Evolutionary conservation across 2,113 vertebrate genomes (phyloP).

Genomic region (Mirounga angustirostris): DNA sequence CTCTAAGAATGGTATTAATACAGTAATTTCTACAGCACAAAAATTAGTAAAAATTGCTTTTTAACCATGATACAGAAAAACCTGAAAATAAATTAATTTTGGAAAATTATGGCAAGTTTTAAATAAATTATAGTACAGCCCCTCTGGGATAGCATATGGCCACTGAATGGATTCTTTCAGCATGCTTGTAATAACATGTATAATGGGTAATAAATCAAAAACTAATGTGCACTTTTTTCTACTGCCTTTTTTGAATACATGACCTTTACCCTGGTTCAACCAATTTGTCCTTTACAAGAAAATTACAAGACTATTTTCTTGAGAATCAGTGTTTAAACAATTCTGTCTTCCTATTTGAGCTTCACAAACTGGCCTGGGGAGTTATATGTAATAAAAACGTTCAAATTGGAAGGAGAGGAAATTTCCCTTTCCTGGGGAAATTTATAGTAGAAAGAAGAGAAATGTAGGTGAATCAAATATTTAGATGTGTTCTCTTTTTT

Average conservation of each 20-base stretch:
- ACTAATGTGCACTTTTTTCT: not conserved
- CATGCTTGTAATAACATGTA: not conserved
- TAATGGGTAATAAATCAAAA: not conserved
- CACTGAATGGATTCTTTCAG: not conserved
- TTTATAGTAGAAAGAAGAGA: not conserved
- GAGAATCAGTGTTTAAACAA: not conserved
- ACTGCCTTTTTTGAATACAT: not conserved
- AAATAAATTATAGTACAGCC: not conserved
- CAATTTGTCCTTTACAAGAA: not conserved
- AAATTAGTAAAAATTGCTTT: not conserved
- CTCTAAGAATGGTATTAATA: not conserved
- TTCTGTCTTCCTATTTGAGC: not conserved
- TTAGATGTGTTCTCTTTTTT: not conserved
- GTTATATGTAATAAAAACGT: not conserved
- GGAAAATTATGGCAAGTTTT: not conserved
- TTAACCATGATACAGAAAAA: not conserved
- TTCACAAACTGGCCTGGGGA: not conserved
- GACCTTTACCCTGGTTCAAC: not conserved
- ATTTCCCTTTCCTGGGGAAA: not conserved
- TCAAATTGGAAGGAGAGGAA: not conserved
- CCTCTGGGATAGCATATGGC: not conserved
- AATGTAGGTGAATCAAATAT: not conserved
- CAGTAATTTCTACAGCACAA: not conserved
- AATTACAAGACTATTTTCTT: not conserved
- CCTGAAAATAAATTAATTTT: conserved; percentile 15